Conservation (phyloP, 53 echinoderm and acorn worm genomes). For the Stichopus horrens region DNA sequence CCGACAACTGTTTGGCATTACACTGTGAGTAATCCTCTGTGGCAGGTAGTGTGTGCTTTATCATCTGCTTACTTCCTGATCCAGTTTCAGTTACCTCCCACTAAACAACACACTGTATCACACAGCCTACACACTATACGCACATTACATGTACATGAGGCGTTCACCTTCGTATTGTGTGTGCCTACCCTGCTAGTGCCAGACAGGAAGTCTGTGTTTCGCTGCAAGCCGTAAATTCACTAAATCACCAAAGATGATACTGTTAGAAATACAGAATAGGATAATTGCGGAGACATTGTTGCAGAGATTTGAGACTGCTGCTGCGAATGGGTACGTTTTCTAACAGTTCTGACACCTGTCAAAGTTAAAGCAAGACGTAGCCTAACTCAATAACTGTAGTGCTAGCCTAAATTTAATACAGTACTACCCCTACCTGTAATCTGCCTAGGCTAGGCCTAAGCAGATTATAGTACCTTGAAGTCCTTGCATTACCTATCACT, state of each 20-base stretch:
- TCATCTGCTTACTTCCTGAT: neutral
- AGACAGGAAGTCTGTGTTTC: conserved; percentile 7
- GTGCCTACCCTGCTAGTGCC: neutral
- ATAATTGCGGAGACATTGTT: conserved; percentile 85
- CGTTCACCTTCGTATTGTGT: conserved; percentile 8
- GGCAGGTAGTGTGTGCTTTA: too few relatives aligned
- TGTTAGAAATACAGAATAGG: conserved; percentile 92
- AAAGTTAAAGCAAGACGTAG: neutral
- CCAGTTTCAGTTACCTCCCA: neutral
- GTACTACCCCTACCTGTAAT: neutral
- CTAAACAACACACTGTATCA: neutral
- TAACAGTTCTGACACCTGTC: neutral
- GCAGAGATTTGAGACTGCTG: conserved; percentile 72
- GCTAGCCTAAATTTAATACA: conserved; percentile 6
- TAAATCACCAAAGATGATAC: conserved; percentile 66
- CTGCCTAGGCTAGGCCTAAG: neutral
- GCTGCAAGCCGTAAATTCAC: neutral
- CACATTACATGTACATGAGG: neutral
- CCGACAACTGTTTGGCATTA: too few relatives aligned
- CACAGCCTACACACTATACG: neutral
- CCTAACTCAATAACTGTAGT: conserved; percentile 14
- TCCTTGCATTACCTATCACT: neutral
- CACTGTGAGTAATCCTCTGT: too few relatives aligned
- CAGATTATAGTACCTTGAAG: neutral
- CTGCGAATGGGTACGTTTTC: conserved; percentile 69